A percentile compares a stretch with the other conserved stretches of the same genome.
Evolutionary conservation across 2,888 invertebrate species (phyloP).

Genomic region (Mechanitis messenoides): DNA sequence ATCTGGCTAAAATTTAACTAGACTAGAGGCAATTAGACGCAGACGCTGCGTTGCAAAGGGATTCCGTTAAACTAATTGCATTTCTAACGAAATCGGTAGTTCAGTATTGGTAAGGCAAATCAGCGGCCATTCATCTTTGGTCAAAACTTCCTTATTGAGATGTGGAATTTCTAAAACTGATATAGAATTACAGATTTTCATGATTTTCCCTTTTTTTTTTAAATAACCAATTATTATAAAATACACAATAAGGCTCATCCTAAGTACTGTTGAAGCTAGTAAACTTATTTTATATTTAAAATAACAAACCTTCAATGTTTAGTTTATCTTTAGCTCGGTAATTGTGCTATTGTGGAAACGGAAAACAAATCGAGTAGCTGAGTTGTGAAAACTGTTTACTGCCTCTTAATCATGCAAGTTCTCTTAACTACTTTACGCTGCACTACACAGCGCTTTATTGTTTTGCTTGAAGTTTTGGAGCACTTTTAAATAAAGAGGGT

Average conservation of each 20-base stretch:
- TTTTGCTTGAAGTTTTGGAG: slow-evolving; percentile 15
- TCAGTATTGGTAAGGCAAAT: slow-evolving; percentile 6
- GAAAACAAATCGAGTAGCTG: slow-evolving; percentile 19
- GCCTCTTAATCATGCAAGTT: slow-evolving; percentile 22
- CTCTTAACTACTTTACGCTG: slow-evolving; percentile 18
- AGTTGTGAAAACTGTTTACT: slow-evolving; percentile 20
- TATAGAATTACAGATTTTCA: not conserved
- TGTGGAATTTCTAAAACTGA: not conserved
- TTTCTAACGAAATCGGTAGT: slow-evolving; percentile 18
- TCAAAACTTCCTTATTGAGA: not conserved
- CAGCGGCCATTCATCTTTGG: not conserved
- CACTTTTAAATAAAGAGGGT: slow-evolving; percentile 12
- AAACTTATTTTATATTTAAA: not conserved
- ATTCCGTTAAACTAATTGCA: slow-evolving; percentile 27
- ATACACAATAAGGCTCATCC: too few species aligned
- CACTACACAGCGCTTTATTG: slow-evolving; percentile 10
- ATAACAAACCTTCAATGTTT: not conserved
- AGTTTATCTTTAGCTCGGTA: slow-evolving; percentile 8
- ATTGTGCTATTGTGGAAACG: slow-evolving; percentile 19
- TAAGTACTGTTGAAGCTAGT: not conserved
- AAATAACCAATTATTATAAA: too few species aligned
- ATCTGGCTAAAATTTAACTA: slow-evolving; percentile 33
- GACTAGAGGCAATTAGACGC: slow-evolving; percentile 33
- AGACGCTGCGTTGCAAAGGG: slow-evolving; percentile 29
- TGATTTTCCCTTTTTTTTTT: too few species aligned